A percentile compares a stretch with the other conserved stretches of the same genome.
Conservation (phyloP, 2,888 invertebrate species). For the Netelia melanura region DNA sequence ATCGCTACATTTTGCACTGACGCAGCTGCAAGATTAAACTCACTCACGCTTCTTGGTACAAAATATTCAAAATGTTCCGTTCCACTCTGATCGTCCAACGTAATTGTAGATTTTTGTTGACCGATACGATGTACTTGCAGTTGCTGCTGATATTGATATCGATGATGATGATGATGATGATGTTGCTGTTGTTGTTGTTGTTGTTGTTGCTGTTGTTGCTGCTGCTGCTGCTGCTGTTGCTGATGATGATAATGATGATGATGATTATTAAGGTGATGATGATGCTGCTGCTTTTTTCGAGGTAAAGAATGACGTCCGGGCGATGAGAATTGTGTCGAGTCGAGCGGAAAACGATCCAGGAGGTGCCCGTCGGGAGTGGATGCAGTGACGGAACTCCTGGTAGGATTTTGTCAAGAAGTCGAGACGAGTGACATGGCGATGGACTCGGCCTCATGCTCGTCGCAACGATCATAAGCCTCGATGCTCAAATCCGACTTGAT, state of each 20-base stretch:
- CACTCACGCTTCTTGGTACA: conserved; percentile 93
- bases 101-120: conserved; percentile 85
- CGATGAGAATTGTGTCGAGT: conserved; percentile 80
- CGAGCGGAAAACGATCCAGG: conserved; percentile 76
- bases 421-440: conserved; percentile 85
- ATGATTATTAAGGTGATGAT: conserved; percentile 87
- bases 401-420: conserved; percentile 86
- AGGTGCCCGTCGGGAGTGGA: conserved; percentile 79
- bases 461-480: conserved; percentile 74
- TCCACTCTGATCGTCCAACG: conserved; percentile 60
- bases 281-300: conserved; percentile 86
- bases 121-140: conserved; percentile 74
- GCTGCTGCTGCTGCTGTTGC: conserved; percentile 85
- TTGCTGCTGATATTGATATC: conserved; percentile 73
- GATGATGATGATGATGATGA: conserved; percentile 83
- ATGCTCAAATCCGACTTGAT: conserved; percentile 68
- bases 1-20: conserved; percentile 87
- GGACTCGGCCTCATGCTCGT: conserved; percentile 84
- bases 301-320: conserved; percentile 86
- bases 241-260: conserved; percentile 86
- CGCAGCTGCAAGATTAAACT: conserved; percentile 90
- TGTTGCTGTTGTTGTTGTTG: conserved; percentile 89
- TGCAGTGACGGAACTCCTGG: conserved; percentile 84
- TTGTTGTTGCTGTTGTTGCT: conserved; percentile 86
- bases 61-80: conserved; percentile 89